These are phyloP conservation scores for Gryllus bimaculatus DNA, from an alignment of 1,140 invertebrate genomes.

Conservation along the genomic window DNA sequence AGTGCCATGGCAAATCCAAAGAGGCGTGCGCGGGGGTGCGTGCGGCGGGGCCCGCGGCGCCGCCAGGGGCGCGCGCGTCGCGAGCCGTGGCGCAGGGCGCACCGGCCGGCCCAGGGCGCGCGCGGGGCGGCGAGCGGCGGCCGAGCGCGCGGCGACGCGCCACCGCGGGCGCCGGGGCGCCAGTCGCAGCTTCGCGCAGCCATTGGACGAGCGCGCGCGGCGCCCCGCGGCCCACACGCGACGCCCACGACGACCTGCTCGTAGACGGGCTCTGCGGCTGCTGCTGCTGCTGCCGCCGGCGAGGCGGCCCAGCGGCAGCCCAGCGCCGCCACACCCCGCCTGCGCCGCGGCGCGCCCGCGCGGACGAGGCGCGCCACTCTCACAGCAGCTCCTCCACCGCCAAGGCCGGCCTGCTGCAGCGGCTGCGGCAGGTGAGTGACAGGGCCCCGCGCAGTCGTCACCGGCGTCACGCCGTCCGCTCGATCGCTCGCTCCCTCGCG, in stretches of 20 bases:
- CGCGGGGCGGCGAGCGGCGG: no score
- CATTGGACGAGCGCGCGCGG: not conserved
- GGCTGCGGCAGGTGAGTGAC: not conserved
- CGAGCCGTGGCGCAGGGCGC: no score
- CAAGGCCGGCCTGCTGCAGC: not conserved
- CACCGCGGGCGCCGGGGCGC: no score
- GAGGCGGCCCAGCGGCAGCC: not conserved
- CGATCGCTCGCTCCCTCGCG: no score
- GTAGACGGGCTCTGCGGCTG: not conserved
- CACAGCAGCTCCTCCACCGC: not conserved
- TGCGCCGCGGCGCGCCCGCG: no score
- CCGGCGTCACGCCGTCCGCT: no score
- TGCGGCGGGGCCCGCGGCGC: no score
- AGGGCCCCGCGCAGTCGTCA: not conserved
- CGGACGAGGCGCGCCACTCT: not conserved
- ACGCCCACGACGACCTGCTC: not conserved
- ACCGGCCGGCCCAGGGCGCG: not conserved
- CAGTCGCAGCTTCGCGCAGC: not conserved
- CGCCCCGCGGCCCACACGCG: not conserved
- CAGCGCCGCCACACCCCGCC: not conserved
- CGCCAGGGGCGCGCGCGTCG: not conserved
- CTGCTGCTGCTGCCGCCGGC: not conserved
- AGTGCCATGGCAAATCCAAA: not conserved
- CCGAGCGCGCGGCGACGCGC: no score
- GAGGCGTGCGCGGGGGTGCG: not conserved